Evolutionary conservation across 2,113 vertebrate genomes (phyloP).

Genomic region (Chloebia gouldiae): DNA sequence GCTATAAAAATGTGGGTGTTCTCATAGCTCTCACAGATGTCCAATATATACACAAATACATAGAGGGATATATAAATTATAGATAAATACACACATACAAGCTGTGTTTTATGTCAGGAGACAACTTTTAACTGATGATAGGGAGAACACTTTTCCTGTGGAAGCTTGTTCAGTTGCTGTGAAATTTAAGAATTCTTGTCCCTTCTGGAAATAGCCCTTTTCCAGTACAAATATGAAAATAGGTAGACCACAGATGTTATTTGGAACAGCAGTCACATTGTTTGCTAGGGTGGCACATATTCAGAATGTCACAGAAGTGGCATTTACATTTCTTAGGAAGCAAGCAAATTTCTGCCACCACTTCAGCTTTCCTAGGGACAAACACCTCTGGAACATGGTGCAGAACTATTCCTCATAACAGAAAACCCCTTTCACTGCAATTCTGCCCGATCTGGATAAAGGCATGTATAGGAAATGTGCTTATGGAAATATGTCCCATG

Average conservation of each 20-base stretch:
- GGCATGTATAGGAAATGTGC: not conserved
- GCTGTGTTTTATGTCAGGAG: not conserved
- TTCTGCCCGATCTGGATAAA: not conserved
- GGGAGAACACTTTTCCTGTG: not conserved
- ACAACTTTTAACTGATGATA: not conserved
- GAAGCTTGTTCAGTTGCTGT: not conserved
- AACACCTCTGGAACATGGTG: not conserved
- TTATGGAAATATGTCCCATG: not conserved
- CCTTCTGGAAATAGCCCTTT: not conserved
- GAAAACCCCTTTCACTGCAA: not conserved
- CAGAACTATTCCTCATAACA: not conserved
- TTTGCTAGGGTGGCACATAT: not conserved
- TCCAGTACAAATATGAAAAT: not conserved
- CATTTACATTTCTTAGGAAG: not conserved
- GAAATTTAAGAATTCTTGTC: not conserved
- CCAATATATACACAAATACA: constrained; percentile 45
- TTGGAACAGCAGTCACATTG: not conserved
- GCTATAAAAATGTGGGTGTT: constrained; percentile 38
- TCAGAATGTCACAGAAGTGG: not conserved
- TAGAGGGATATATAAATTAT: not conserved
- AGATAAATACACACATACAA: constrained; percentile 44
- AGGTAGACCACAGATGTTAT: not conserved
- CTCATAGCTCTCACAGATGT: constrained; percentile 50
- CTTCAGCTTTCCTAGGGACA: not conserved
- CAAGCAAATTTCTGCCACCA: not conserved